A percentile compares a stretch with the other conserved stretches of the same genome.
These are phyloP conservation scores for Alloscopus bannaensis DNA, from an alignment of 2,888 invertebrate species.

Conservation along the genomic window DNA sequence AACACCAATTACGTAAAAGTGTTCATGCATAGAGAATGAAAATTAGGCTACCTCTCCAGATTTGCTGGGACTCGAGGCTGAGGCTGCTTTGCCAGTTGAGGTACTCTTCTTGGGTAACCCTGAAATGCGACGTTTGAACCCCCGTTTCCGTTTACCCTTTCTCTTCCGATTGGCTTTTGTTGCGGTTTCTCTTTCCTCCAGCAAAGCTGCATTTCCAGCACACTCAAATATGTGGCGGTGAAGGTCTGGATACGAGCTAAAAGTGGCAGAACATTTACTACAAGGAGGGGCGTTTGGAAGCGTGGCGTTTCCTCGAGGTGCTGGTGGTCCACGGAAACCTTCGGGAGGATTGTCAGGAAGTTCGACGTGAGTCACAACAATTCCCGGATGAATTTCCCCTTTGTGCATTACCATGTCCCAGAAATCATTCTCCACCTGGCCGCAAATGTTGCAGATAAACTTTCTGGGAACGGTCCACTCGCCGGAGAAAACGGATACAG, in stretches of 20 bases:
- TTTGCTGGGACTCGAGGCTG: slow-evolving; percentile 7
- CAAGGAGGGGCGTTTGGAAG: slow-evolving; percentile 63
- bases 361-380: slow-evolving; percentile 72
- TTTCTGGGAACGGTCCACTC: slow-evolving; percentile 71
- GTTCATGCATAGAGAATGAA: background rate
- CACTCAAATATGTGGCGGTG: slow-evolving; percentile 73
- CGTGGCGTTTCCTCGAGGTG: slow-evolving; percentile 20
- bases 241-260: slow-evolving; percentile 67
- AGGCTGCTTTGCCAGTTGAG: background rate
- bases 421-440: slow-evolving; percentile 69
- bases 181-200: slow-evolving; percentile 66
- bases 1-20: background rate
- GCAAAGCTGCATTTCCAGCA: slow-evolving; percentile 70
- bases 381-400: slow-evolving; percentile 72
- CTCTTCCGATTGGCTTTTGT: slow-evolving; percentile 52
- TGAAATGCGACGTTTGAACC: slow-evolving; percentile 72
- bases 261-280: slow-evolving; percentile 69
- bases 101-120: slow-evolving; percentile 59
- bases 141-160: slow-evolving; percentile 65
- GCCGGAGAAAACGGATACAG: slow-evolving; percentile 69
- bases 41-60: slow-evolving; percentile 44
- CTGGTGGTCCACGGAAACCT: slow-evolving; percentile 41
- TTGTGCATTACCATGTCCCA: slow-evolving; percentile 73
- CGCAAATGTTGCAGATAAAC: slow-evolving; percentile 71
- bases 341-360: slow-evolving; percentile 56